A percentile compares a stretch with the other conserved stretches of the same genome.
Evolutionary conservation across 2,888 invertebrate species (phyloP).

Genomic region (Himalopsyche kuldschensis): DNA sequence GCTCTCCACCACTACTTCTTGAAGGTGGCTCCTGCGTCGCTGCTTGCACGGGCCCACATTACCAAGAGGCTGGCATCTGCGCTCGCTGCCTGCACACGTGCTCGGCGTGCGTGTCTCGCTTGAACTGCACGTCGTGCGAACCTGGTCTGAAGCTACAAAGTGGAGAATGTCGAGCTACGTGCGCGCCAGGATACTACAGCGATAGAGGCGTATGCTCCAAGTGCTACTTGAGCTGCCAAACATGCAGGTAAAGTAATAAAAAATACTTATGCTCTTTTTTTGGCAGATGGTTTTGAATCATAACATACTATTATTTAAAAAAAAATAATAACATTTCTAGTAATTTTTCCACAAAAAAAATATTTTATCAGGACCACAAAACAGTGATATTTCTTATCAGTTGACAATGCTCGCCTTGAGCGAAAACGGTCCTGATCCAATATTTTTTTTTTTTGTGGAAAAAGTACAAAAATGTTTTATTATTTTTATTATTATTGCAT

Average conservation of each 20-base stretch:
- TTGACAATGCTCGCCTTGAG: too few relatives aligned
- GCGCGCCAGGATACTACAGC: conserved; percentile 82
- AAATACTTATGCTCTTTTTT: too few relatives aligned
- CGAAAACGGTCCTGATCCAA: too few relatives aligned
- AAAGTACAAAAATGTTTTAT: too few relatives aligned
- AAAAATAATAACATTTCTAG: too few relatives aligned
- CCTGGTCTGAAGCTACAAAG: conserved; percentile 77
- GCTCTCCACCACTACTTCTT: conserved; percentile 71
- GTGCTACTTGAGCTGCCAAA: conserved; percentile 82
- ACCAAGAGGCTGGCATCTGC: conserved; percentile 70
- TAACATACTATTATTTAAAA: too few relatives aligned
- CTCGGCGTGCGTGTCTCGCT: conserved; percentile 72
- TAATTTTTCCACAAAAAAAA: too few relatives aligned
- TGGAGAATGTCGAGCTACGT: conserved; percentile 79
- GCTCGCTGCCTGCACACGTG: conserved; percentile 81
- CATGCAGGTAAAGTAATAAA: conserved; percentile 60
- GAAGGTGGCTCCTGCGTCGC: conserved; percentile 75
- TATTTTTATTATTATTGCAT: too few relatives aligned
- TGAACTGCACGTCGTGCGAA: conserved; percentile 81
- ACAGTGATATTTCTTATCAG: too few relatives aligned
- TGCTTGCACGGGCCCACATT: conserved; percentile 75
- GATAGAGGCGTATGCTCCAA: conserved; percentile 81
- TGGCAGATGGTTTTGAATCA: too few relatives aligned
- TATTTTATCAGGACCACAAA: too few relatives aligned
- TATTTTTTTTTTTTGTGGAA: too few relatives aligned